These are phyloP conservation scores for Lysandra bellargus DNA, from an alignment of 2,888 invertebrate species.

Conservation along the genomic window DNA sequence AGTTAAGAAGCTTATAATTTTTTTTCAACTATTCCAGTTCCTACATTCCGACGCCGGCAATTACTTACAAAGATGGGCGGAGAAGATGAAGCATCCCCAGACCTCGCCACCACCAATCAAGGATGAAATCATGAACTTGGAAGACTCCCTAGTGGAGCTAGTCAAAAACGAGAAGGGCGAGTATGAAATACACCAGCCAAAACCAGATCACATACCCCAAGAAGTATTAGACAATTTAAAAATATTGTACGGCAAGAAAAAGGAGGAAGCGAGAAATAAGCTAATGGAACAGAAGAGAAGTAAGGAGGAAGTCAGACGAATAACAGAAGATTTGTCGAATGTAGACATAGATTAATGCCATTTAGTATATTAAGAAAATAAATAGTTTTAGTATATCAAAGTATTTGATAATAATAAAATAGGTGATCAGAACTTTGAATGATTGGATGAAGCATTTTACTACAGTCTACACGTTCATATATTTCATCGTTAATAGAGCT, in stretches of 20 bases:
- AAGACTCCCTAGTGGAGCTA: conserved; percentile 68
- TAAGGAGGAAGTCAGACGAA: conserved; percentile 67
- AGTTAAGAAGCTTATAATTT: no score
- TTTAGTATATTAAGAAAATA: conserved; percentile 36
- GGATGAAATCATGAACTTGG: conserved; percentile 63
- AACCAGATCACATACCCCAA: conserved; percentile 63
- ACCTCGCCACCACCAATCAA: conserved; percentile 43
- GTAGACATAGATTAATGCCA: conserved; percentile 71
- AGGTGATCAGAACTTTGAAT: neutral
- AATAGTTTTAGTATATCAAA: conserved; percentile 33
- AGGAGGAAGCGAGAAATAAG: conserved; percentile 53
- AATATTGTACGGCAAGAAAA: conserved; percentile 63
- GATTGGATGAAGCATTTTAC: neutral
- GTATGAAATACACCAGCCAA: conserved; percentile 70
- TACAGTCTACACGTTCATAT: neutral
- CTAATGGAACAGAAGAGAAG: conserved; percentile 53
- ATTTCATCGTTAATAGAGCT: no score
- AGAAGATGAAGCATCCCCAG: conserved; percentile 69
- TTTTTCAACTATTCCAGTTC: conserved; percentile 52
- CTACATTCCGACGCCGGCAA: conserved; percentile 72
- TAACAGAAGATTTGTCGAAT: conserved; percentile 81
- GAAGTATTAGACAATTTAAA: conserved; percentile 58
- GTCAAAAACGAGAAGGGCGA: conserved; percentile 66
- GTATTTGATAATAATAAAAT: neutral
- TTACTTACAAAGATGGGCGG: conserved; percentile 83